These are phyloP conservation scores for Sitta carolinensis DNA, from an alignment of 2,797 vertebrate species.

Conservation along the genomic window DNA sequence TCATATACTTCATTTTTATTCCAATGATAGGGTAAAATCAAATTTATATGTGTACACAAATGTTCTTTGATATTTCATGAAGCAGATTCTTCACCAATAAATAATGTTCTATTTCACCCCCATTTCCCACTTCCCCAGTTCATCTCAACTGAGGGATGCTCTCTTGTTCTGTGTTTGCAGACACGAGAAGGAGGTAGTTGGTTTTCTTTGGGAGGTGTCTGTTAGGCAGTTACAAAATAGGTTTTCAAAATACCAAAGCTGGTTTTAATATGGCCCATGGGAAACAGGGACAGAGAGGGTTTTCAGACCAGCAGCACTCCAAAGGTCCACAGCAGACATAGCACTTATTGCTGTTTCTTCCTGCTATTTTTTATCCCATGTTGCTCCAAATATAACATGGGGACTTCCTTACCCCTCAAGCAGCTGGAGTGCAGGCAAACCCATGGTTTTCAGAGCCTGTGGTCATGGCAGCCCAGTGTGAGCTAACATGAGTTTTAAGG, in stretches of 20 bases:
- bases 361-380: neutral
- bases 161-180: neutral
- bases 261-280: neutral
- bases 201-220: neutral
- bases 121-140: neutral
- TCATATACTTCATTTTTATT: neutral
- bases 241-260: neutral
- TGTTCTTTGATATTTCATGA: neutral
- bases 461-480: neutral
- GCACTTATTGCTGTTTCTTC: neutral
- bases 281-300: neutral
- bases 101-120: neutral
- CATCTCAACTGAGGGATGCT: neutral
- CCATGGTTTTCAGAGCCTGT: rapidly evolving
- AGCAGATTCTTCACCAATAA: neutral
- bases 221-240: neutral
- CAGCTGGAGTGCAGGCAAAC: neutral
- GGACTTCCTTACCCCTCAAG: neutral
- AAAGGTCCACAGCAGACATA: neutral
- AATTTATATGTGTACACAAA: neutral
- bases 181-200: neutral
- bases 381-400: neutral
- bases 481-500: neutral
- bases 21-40: neutral
- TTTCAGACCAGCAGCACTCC: neutral